Conservation (phyloP, 2,888 invertebrate species). For the Drosophila quinaria region DNA sequence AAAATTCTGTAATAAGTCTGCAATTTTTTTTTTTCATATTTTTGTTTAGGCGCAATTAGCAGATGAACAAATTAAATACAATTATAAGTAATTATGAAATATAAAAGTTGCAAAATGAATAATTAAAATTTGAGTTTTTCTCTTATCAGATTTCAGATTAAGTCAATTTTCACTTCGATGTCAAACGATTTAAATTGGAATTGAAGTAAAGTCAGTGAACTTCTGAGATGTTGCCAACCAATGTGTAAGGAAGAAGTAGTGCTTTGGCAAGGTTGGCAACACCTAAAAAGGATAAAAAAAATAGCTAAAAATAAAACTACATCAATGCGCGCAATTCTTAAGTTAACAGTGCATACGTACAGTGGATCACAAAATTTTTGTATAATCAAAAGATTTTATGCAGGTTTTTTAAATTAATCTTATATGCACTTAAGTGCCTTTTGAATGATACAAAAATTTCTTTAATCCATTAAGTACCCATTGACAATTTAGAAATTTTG, state of each 20-base stretch:
- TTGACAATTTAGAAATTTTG: no score
- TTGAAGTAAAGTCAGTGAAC: not conserved
- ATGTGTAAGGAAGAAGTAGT: not conserved
- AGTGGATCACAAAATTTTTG: no score
- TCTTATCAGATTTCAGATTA: not conserved
- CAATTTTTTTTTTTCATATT: not conserved
- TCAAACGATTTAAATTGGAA: not conserved
- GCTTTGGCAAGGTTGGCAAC: no score
- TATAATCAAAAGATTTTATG: no score
- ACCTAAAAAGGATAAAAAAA: not conserved
- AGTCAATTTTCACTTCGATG: no score
- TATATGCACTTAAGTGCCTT: no score
- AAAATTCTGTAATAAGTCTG: slow-evolving; percentile 15
- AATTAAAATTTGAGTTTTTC: not conserved
- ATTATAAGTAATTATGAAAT: slow-evolving; percentile 9
- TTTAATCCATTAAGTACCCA: no score
- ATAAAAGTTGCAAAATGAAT: slow-evolving; percentile 10
- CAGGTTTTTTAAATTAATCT: no score
- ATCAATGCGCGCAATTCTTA: not conserved
- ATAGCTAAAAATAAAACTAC: not conserved
- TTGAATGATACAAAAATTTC: no score
- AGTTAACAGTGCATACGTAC: no score
- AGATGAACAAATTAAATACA: slow-evolving; percentile 18
- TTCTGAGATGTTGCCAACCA: not conserved
- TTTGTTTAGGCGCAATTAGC: slow-evolving; percentile 4